Conservation (phyloP, 2,888 invertebrate species). For the Meloe dianella region DNA sequence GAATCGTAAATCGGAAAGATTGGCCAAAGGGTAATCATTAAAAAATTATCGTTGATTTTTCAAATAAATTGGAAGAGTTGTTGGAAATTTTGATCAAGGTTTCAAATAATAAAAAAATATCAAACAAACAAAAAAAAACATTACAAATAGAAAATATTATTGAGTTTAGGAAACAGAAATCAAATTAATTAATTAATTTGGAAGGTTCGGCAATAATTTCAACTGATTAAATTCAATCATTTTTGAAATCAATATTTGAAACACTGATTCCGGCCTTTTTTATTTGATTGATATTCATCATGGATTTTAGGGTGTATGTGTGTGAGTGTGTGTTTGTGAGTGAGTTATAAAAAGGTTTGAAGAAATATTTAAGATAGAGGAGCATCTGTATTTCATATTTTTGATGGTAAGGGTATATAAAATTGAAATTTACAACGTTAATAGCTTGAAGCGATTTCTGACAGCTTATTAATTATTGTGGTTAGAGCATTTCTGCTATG, state of each 20-base stretch:
- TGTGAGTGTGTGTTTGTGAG: too few relatives aligned
- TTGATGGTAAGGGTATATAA: not conserved
- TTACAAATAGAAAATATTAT: too few relatives aligned
- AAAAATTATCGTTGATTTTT: not conserved
- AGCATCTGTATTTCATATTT: slow-evolving; percentile 2
- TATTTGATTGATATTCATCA: not conserved
- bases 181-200: not conserved
- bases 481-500: not conserved
- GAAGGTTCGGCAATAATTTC: not conserved
- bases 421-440: slow-evolving; percentile 6
- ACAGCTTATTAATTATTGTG: not conserved
- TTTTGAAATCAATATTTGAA: not conserved
- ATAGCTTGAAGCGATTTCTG: not conserved
- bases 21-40: not conserved
- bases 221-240: not conserved
- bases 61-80: not conserved
- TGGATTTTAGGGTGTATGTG: not conserved
- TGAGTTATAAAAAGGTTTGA: too few relatives aligned
- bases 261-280: not conserved
- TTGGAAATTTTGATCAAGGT: not conserved
- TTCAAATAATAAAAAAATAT: not conserved
- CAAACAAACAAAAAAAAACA: too few relatives aligned
- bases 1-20: not conserved
- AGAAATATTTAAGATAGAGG: not conserved
- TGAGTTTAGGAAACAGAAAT: not conserved